Base-by-base conservation (phyloP, 2,113 vertebrate species). In the Pachyramphus minor region DNA sequence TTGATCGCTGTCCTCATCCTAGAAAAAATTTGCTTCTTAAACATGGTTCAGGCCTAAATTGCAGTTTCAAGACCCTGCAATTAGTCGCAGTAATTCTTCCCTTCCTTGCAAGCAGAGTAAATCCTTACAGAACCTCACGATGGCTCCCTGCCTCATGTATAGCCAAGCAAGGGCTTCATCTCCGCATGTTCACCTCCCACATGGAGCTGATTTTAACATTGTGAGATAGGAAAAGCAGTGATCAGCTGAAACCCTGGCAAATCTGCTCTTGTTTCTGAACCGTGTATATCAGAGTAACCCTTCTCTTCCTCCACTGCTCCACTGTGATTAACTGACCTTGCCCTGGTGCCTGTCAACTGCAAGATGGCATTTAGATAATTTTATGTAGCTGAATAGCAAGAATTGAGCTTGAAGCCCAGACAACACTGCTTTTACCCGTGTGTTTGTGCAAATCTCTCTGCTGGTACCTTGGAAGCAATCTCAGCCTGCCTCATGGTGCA, bases 331-430 rank as follows among this genome's bases (percentile, higher is more conserved):
- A 66, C 49, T 89, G 94, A 95, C 95, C 93, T 75, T 93, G 76
- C 74, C 74, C 90, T 58, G 58, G 41, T 68, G 50, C 88, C 77
- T 84, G 86, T 67, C 95, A 85, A 5, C 37, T 58, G 55, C 8
- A 2, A 74, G 84, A 91, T 35, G 42, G 90, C 87, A 93, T 93
- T 96, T 76, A 76, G 93, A 94, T 92, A 55, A 82, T 93, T 95
- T 83, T 35, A 8, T 66, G 35, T 73, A 76, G 59, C 93, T 62
- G 87, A 96, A 80, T 14, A 71, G 67, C 59, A 91, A 67, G 58
- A 92, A 89, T 87, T 42, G 84, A 96, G 75, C 90, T 84, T 31
- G 69, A 95, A 94, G 86, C 77, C 68, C 91, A 62, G 69, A 68
- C 62, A 93, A 25, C 42, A 18, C 52, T 84, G 86, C 81, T 93